phyloP scores from a whole-genome alignment of 2,888 invertebrate genomes.

The Eledona agricola region DNA sequence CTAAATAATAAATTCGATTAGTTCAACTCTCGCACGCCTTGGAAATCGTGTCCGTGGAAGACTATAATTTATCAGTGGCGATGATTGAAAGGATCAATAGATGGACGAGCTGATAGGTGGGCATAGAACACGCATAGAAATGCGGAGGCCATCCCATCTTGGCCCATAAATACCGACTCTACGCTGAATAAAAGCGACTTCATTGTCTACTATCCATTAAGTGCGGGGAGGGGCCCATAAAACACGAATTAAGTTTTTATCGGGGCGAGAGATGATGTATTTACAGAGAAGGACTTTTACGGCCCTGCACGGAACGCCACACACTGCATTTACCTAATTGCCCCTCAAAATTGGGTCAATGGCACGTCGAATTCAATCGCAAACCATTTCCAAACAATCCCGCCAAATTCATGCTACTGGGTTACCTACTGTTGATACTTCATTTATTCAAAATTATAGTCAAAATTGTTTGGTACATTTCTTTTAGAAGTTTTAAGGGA shows the following conservation, averaged over 20 bases:
- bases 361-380: too few relatives aligned
- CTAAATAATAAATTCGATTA: constrained; percentile 29
- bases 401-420: too few relatives aligned
- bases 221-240: constrained; percentile 50
- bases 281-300: constrained; percentile 48
- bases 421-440: too few relatives aligned
- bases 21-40: constrained; percentile 14
- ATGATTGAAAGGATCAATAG: constrained; percentile 46
- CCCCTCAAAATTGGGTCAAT: too few relatives aligned
- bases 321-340: constrained; percentile 26
- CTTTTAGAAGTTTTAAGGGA: too few relatives aligned
- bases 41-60: constrained; percentile 35
- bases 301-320: constrained; percentile 34
- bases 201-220: constrained; percentile 51
- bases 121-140: constrained; percentile 46
- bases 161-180: constrained; percentile 45
- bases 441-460: too few relatives aligned
- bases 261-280: constrained; percentile 53
- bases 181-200: constrained; percentile 49
- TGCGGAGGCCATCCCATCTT: constrained; percentile 43
- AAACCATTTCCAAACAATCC: too few relatives aligned
- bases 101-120: constrained; percentile 46
- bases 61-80: constrained; percentile 45
- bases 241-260: constrained; percentile 56
- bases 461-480: too few relatives aligned